Evolutionary conservation across 2,888 invertebrate species (phyloP), one percentile per base, ranked within the genome.

Genomic region (Bombylius major): DNA sequence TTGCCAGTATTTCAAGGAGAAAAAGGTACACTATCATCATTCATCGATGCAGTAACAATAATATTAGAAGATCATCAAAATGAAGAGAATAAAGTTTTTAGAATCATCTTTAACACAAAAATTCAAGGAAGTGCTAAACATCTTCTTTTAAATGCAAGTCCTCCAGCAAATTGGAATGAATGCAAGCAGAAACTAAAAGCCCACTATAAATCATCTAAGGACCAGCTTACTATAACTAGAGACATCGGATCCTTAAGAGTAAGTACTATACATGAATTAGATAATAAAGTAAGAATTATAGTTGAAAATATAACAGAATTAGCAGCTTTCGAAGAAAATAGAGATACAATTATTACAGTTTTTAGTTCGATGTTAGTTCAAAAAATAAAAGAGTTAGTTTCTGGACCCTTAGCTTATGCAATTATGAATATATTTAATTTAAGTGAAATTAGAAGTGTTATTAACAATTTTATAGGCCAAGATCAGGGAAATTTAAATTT

Each of bases 231-330:
- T 31, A 54, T 49, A 49, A 39, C 42, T 23, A 54, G 9, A 42
- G 54, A 48, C 5, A 50, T 54, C 13, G 34, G 34, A 36, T 33
- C 36, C 2, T 47, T 53, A 50, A 50, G 34, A 47, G 53, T 51
- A 54, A 58, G 46, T 44, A 54, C 47, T 34, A 54, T 58, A 32
- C 46, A 36, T 44, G 57, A 59, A 31, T 54, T 59, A 52, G 54
- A 57, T 44, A 39, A 34, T 56, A 56, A 59, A 39, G n/a, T 57
- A 32, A 57, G 49, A 51, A 52, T n/a, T 34, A 32, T 57, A n/a
- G 53, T 55, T 48, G 55, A 56, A 47, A 36, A 56, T 32, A 53
- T 53, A 39, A 55, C 47, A 34, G 56, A 56, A 52, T 59, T 47
- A 32, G 52, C 54, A n/a, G 56, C 50, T 47, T 58, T 54, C 53